Base-by-base conservation (phyloP, 2,888 invertebrate species). In the Pantelozetes paolii region DNA sequence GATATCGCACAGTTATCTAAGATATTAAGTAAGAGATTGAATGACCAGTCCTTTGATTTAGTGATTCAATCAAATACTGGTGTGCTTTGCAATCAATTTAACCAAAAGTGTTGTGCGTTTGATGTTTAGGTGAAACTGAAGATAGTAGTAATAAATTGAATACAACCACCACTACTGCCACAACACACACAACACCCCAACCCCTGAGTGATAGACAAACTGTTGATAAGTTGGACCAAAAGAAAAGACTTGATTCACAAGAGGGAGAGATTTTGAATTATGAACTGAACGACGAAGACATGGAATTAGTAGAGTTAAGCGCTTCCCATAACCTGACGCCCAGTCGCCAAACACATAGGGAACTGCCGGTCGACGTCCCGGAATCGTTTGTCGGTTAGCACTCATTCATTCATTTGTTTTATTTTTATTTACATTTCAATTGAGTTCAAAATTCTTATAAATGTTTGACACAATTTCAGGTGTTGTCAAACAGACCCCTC, bases 321-420 rank as follows among this genome's bases (percentile, higher is more conserved):
- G 36, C 36, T 64, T 64, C 64, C 64, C 62, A 54, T 42, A 57
- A 72, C 40, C 57, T 57, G 18, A 59, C 72, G 54, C 59, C 32
- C 23, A 72, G 28, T 28, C 64, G 73, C 28, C 48, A 73, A 20
- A 67, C 23, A 81, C 95, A 95, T 87, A 89, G 96, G 82, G 97
- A 97, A 88, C 94, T 96, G 92, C 94, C 97, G 82, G 95, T 97
- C 83, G 97, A 97, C 85, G 95, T 95, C 81, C 97, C 97, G 81
- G 94, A 94, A 83, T 90, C 90, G 80, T 94, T 94, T 86, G 89
- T 93, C 81, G 92, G 90, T 79, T 20, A 40, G 64, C 20, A 36
- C n/a, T 20, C 20, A 64, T 64, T 64, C 36, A 18, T 30, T 30
- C 32, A 28, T 26, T 62, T 62, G 26, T 57, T 62, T 15, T 28